Base-by-base conservation (phyloP, 2,797 vertebrate species). In the Lepus oiostolus region DNA sequence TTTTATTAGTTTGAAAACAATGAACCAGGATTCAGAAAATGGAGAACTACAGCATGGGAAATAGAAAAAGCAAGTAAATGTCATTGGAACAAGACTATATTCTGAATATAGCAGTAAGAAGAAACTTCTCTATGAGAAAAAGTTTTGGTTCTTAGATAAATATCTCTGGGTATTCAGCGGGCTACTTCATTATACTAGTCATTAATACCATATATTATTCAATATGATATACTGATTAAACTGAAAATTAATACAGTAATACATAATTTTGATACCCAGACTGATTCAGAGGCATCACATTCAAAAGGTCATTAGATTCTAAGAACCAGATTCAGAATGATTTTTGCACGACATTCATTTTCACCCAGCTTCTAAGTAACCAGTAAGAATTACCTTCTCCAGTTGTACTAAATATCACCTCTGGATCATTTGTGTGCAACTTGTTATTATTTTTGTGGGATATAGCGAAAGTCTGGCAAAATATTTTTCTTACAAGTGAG, bases 341-440 rank as follows among this genome's bases (percentile, higher is more conserved):
- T 35, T 2, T 54, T 82, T 47, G 52, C 4, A 72, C n/a, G n/a
- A 62, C 4, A 54, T 63, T 60, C 28, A 87, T 60, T 79, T n/a
- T 67, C 67, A 47, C 22, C 50, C 17, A 35, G 24, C 16, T 62
- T 85, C 72, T 84, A 86, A 80, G 24, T 79, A 84, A 81, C 24
- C 26, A 24, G 17, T 50, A 72, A 63, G 35, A 85, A 81, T 75
- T 35, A 88, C 30, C 67, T 88, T 93, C 38, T 62, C 32, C 84
- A 52, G 13, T 24, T 90, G 9, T 52, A 92, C 26, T 87, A 80
- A 88, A 93, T 88, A 52, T 82, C 32, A 84, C 60, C 65, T 94
- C 11, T 42, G 65, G 22, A 84, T 62, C 83, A 62, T 38, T 79
- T 65, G n/a, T 14, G 79, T n/a, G 58, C 4, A 24, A 68, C 47